Base-by-base conservation (phyloP, 2,797 vertebrate species). In the Knipowitschia caucasica region DNA sequence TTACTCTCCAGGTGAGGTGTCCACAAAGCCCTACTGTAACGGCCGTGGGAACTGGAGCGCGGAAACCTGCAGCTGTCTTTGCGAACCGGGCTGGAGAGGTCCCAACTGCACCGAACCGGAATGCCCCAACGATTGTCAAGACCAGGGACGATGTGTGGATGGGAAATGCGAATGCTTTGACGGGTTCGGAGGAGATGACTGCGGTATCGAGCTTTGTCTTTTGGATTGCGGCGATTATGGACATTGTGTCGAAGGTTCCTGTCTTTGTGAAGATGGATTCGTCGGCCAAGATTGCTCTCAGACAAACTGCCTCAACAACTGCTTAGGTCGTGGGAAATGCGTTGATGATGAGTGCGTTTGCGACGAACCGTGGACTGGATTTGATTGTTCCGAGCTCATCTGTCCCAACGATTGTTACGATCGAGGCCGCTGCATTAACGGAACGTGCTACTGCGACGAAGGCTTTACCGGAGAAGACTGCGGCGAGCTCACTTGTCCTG, bases 371-470 rank as follows among this genome's bases (percentile, higher is more conserved):
- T 99, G 93, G 92, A 98, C 94, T 0, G 94, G 96, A 0, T 94
- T 92, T 2, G 95, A 99, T 86, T 99, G 96, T 57, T 77, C 92
- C 0, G 96, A 99, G 71, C 91, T 99, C 53, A 92, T 96, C 82
- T 99, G 97, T 65, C 97, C 94, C 26, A 95, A 94, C 0, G 95
- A 99, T 86, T 99, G 97, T 75, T 97, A 89, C 0, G 94, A 98
- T 83, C 92, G 93, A 0, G 97, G 97, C 14, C 94, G 91, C 64
- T 99, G 97, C 4, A 4, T 92, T 69, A 98, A 99, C 0, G 97
- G 97, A 21, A 95, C 94, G 34, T 99, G 97, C 84, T 91, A 83
- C 71, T 99, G 97, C 0, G 96, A 99, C 0, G 88, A 91, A 2
- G 94, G 95, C 4, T 99, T 87, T 76, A 68, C 89, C 0, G 95